Evolutionary conservation across 1,140 invertebrate genomes (phyloP), one percentile per base, ranked within the genome.

Genomic region (Pinna nobilis): DNA sequence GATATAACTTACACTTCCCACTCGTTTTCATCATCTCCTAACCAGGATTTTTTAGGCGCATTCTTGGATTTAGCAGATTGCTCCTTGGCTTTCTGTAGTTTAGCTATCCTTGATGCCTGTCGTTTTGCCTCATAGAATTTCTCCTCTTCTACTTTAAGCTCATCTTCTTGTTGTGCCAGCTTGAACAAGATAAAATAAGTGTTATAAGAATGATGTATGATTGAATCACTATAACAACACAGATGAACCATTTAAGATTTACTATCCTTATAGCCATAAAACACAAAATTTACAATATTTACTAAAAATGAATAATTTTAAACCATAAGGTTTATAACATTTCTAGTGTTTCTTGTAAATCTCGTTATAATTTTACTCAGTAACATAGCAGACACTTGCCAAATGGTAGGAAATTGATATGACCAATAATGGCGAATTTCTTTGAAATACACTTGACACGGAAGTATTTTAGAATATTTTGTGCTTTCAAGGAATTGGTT

Each of bases 121-220:
- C 82, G 68, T 61, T 83, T 87, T 30, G 87, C 87, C 60, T 87
- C 84, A 70, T 81, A 83, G 67, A 82, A 88, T 9, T 82, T 82
- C 70, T 88, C 87, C 60, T 88, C 87, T 65, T 87, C 87, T 51
- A 81, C 63, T 23, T 82, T 71, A 37, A 88, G 51, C 51, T 86
- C 83, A 49, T 88, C 84, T 60, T 88, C 87, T 47, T 87, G 82
- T 55, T 82, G 77, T n/a, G 83, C 81, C 20, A 87, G 77, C 86
- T 87, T 68, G 15, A 55, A 70, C 35, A 66, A 20, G 23, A 33
- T 30, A 59, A 35, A 57, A 51, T 28, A 51, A 20, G 18, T 25
- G 30, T 3, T 4, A 18, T 28, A n/a, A 23, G 23, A 20, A 18
- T 51, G 23, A 23, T 28, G 30, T 18, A n/a, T 11, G 9, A 18